Base-by-base conservation (phyloP, 2,113 vertebrate species). In the Percopsis transmontana region DNA sequence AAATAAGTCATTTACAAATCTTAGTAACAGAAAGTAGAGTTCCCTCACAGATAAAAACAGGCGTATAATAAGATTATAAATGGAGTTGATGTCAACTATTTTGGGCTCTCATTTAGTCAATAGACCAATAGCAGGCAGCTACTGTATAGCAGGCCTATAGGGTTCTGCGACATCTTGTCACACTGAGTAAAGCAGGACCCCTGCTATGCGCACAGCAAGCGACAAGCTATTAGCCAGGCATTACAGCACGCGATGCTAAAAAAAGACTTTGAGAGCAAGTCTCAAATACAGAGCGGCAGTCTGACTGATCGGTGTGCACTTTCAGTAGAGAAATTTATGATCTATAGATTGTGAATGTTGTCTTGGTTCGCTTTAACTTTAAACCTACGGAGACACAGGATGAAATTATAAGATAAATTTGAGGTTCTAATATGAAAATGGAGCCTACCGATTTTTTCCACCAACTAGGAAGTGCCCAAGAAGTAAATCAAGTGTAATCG, bases 161-260 rank as follows among this genome's bases (percentile, higher is more conserved):
- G 12, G 20, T 19, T 21, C 16, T 45, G 7, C 45, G 16, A 48
- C 5, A 18, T n/a, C 11, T 45, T 47, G 45, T 7, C 45, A 47
- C 20, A 9, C 12, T 58, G 12, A 24, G 27, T 27, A 12, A 24
- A 19, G 54, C 18, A 33, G 16, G 33, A 24, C 3, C 38, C 23
- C 23, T 41, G 23, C 53, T 21, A 8, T 61, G 60, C 55, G 41
- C 7, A 50, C 59, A 18, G 67, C 38, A 65, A 39, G 50, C 33
- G 71, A 58, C 51, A 73, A 45, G 68, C 68, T 56, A 45, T 65
- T 70, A 61, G 72, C 12, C 48, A 70, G 79, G 88, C 79, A 69
- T 88, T 71, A 87, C 81, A 57, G 61, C 71, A 82, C 38, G 60
- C 62, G 51, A n/a, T 42, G 54, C 79, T 86, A 87, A 85, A 87